A percentile compares a stretch with the other conserved stretches of the same genome.
These are phyloP conservation scores for Hybognathus amarus DNA, from an alignment of 2,797 vertebrate species.

Conservation along the genomic window DNA sequence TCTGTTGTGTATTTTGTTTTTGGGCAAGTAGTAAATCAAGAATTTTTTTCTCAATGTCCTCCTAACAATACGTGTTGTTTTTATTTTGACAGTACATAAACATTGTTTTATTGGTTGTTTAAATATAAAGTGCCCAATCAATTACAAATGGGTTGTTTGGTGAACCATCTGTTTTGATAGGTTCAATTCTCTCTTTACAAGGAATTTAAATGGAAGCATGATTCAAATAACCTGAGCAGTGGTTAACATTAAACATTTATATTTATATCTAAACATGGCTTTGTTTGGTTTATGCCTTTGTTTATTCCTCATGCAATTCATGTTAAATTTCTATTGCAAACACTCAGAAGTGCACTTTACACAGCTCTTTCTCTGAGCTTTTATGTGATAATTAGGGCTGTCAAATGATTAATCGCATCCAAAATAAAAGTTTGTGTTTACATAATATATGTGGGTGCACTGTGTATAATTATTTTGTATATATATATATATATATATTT, in stretches of 20 bases:
- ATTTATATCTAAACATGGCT: constrained; percentile 13
- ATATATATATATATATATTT: too few species aligned
- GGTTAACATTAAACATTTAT: constrained; percentile 9
- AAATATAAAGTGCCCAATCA: neutral
- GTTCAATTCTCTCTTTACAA: neutral
- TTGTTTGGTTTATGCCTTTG: neutral
- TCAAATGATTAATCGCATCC: too few species aligned
- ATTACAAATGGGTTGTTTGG: neutral
- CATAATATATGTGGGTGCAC: too few species aligned
- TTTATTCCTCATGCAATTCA: neutral
- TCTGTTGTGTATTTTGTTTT: neutral
- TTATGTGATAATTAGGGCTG: too few species aligned
- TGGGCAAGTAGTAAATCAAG: neutral
- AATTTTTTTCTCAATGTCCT: neutral
- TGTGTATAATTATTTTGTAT: too few species aligned
- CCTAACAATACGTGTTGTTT: neutral
- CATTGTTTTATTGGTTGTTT: neutral
- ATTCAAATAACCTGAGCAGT: neutral
- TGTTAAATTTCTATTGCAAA: neutral
- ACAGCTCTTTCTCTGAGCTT: neutral
- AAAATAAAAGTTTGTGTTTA: too few species aligned
- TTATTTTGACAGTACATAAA: neutral
- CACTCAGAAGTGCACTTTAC: neutral
- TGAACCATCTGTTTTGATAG: constrained; percentile 1
- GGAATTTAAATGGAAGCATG: neutral